A percentile compares a stretch with the other conserved stretches of the same genome.
phyloP scores from a whole-genome alignment of 1,140 invertebrate genomes.

The Laodelphax striatellus region DNA sequence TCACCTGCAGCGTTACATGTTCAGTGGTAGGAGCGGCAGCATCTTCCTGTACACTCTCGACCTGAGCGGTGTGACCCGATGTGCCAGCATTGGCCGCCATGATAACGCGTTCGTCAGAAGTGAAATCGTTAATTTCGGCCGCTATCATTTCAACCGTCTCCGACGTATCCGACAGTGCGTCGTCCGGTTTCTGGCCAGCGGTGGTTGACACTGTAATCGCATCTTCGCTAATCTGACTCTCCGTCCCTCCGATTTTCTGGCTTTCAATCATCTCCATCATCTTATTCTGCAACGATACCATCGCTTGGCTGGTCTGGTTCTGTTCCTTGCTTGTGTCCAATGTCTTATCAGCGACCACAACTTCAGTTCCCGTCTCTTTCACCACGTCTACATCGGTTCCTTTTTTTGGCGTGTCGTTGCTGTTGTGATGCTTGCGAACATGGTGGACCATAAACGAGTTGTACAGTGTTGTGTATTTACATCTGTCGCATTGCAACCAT shows the following conservation, averaged over 20 bases:
- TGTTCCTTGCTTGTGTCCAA: no score
- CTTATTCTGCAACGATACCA: neutral
- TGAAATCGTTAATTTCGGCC: constrained; percentile 12
- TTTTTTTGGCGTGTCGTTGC: neutral
- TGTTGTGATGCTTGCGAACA: constrained; percentile 23
- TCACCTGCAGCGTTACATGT: neutral
- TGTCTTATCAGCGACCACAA: no score
- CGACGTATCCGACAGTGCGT: neutral
- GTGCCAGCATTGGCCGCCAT: neutral
- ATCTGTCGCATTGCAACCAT: constrained; percentile 33
- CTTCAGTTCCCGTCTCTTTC: neutral
- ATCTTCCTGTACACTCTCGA: constrained; percentile 5
- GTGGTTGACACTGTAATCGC: neutral
- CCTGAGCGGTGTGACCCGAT: neutral
- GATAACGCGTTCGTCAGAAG: neutral
- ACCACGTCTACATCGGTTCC: neutral
- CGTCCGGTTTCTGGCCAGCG: neutral
- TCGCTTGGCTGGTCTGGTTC: neutral
- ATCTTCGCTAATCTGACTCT: no score
- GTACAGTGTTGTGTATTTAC: constrained; percentile 31
- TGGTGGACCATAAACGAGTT: constrained; percentile 30
- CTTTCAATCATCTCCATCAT: neutral
- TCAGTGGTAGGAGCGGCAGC: neutral
- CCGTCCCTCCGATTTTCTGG: no score
- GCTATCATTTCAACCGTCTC: constrained; percentile 23